Conservation (phyloP, 2,797 vertebrate species). For the Uromys caudimaculatus region DNA sequence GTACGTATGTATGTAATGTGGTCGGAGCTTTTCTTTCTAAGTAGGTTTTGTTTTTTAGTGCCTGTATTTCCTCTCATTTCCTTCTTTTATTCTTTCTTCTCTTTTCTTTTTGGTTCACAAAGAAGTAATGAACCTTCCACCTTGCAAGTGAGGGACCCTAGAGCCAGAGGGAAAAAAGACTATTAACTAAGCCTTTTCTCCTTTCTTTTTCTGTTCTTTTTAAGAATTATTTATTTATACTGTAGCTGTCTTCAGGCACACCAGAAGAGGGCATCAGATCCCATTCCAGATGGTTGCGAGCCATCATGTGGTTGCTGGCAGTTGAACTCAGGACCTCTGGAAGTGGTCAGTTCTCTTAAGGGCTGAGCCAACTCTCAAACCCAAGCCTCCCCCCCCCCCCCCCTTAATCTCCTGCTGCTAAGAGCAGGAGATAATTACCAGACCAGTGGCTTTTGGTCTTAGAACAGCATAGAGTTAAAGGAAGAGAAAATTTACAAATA, state of each 20-base stretch:
- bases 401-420: neutral
- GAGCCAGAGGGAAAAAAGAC: neutral
- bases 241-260: neutral
- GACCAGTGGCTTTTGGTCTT: neutral
- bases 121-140: neutral
- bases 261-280: neutral
- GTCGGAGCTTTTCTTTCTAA: neutral
- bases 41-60: neutral
- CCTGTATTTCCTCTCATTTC: neutral
- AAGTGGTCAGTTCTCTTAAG: neutral
- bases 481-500: too few relatives aligned
- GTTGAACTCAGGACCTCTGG: neutral
- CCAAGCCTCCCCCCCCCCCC: neutral
- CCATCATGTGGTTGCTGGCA: neutral
- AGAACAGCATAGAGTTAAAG: neutral
- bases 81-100: neutral
- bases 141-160: neutral
- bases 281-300: neutral
- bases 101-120: neutral
- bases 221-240: neutral
- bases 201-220: neutral
- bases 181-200: neutral
- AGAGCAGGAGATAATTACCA: neutral
- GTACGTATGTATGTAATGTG: neutral
- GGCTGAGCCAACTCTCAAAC: neutral